A percentile compares a stretch with the other conserved stretches of the same genome.
Evolutionary conservation across 2,797 vertebrate genomes (phyloP).

Genomic region (Geotrypetes seraphini): DNA sequence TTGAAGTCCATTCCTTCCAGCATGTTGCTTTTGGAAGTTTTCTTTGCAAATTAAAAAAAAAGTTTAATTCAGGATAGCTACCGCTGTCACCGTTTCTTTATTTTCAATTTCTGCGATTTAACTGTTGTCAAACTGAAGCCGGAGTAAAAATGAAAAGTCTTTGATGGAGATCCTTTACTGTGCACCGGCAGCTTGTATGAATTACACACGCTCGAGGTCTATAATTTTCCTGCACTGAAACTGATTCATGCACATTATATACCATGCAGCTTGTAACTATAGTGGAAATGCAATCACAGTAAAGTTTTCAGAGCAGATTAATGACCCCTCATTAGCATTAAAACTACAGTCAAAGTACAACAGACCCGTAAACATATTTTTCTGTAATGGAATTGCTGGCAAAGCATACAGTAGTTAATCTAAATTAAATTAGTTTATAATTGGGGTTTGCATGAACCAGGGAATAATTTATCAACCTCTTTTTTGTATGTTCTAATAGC

Average conservation of each 20-base stretch:
- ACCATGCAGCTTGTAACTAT: background rate
- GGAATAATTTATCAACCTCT: background rate
- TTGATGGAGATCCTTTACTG: no score
- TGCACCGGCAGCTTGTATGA: no score
- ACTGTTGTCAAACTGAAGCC: no score
- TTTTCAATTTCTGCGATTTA: no score
- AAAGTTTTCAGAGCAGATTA: slow-evolving; percentile 9
- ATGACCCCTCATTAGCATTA: slow-evolving; percentile 4
- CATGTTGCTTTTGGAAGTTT: no score
- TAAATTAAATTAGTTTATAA: slow-evolving; percentile 22
- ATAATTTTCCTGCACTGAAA: background rate
- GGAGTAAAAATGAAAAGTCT: no score
- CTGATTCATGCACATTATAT: background rate
- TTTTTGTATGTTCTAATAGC: slow-evolving; percentile 16
- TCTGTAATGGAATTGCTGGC: slow-evolving; percentile 5
- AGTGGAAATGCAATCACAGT: slow-evolving; percentile 1
- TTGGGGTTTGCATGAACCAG: slow-evolving; percentile 2
- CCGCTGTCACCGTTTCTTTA: no score
- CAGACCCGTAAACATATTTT: slow-evolving; percentile 1
- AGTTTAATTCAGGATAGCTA: no score
- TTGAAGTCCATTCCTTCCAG: no score
- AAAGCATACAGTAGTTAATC: slow-evolving; percentile 9
- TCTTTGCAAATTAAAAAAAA: no score
- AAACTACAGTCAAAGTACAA: slow-evolving; percentile 8
- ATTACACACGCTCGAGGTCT: no score